Evolutionary conservation across 2,113 vertebrate species (phyloP).

Genomic region (Nothobranchius kuhntae): DNA sequence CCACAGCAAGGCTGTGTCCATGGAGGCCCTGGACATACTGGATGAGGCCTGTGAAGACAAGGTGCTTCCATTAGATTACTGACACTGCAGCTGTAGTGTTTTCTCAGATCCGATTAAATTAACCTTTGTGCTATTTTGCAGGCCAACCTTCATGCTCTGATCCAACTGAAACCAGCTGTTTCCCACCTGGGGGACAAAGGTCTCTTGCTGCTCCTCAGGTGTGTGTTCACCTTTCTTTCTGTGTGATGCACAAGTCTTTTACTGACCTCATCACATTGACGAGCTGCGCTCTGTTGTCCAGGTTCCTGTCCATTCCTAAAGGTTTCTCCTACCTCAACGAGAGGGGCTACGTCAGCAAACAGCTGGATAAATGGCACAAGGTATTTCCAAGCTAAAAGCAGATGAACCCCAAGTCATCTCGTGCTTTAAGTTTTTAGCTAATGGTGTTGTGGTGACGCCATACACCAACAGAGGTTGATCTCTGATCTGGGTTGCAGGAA

Average conservation of each 20-base stretch:
- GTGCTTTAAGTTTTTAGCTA: background rate
- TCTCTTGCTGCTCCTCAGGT: constrained; percentile 94
- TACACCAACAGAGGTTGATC: background rate
- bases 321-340: constrained; percentile 98
- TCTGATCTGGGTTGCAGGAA: constrained; percentile 77
- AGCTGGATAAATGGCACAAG: constrained; percentile 99
- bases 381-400: constrained; percentile 67
- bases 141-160: constrained; percentile 97
- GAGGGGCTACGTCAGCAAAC: constrained; percentile 95
- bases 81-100: background rate
- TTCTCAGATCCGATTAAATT: too few species aligned
- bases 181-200: constrained; percentile 98
- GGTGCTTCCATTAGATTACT: constrained; percentile 50
- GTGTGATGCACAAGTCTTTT: background rate
- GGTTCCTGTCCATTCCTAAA: constrained; percentile 98
- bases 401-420: background rate
- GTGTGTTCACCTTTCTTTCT: constrained; percentile 27
- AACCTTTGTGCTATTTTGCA: constrained; percentile 61
- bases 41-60: constrained; percentile 99
- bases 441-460: background rate
- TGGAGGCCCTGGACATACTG: constrained; percentile 95
- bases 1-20: constrained; percentile 94
- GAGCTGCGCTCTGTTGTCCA: constrained; percentile 59
- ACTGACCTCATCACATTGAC: background rate
- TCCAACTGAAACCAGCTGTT: constrained; percentile 97